phyloP scores from a whole-genome alignment of 2,113 vertebrate species.

The Lepus timidus region DNA sequence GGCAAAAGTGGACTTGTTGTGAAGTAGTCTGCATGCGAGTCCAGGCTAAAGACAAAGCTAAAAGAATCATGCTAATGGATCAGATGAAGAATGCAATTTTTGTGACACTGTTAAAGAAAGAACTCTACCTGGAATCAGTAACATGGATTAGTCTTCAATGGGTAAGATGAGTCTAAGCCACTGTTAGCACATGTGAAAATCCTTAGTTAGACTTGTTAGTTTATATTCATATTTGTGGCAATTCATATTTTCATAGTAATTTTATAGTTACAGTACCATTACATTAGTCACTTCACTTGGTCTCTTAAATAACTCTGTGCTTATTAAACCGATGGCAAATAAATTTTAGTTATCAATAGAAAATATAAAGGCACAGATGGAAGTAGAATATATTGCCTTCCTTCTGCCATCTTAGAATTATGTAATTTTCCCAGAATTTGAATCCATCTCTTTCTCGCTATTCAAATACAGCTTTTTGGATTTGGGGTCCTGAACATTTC shows the following conservation, averaged over 20 bases:
- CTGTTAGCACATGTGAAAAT: neutral
- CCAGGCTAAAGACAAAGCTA: neutral
- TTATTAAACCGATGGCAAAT: constrained; percentile 10
- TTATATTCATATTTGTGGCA: neutral
- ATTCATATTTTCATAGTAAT: neutral
- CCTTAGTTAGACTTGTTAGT: neutral
- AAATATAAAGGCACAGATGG: neutral
- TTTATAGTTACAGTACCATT: neutral
- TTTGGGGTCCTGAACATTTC: constrained; percentile 2
- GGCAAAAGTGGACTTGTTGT: neutral
- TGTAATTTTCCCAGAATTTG: constrained; percentile 18
- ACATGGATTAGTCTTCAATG: neutral
- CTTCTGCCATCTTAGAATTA: neutral
- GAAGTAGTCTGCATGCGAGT: neutral
- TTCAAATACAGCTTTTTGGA: constrained; percentile 13
- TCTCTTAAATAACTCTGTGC: constrained; percentile 13
- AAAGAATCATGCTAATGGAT: neutral
- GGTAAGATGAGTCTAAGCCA: neutral
- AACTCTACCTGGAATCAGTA: neutral
- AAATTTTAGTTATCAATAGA: neutral
- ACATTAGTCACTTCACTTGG: constrained; percentile 8
- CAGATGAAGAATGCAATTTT: neutral
- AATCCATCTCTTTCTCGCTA: constrained; percentile 8
- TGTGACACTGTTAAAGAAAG: neutral
- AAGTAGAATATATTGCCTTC: neutral